Evolutionary conservation across 2,888 invertebrate genomes (phyloP).

Genomic region (Folsomia manolachei): DNA sequence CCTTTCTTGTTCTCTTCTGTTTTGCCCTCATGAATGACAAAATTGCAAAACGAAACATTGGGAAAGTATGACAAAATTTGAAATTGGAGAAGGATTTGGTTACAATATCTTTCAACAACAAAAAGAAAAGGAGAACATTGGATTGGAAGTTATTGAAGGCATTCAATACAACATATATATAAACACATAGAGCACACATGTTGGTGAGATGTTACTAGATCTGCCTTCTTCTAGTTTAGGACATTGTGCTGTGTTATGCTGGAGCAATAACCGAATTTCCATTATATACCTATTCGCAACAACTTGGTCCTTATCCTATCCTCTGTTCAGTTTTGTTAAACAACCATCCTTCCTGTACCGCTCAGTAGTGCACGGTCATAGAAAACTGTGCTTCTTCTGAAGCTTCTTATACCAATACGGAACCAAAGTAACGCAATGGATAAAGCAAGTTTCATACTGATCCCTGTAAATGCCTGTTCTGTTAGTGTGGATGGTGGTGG

Average conservation of each 20-base stretch:
- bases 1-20: not conserved
- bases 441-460: not conserved
- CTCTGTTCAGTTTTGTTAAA: not conserved
- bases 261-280: not conserved
- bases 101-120: not conserved
- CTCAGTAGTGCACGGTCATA: no score
- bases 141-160: no score
- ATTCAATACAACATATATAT: no score
- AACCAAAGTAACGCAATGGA: not conserved
- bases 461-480: not conserved
- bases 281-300: not conserved
- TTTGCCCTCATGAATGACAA: not conserved
- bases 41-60: not conserved
- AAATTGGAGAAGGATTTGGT: not conserved
- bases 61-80: not conserved
- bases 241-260: not conserved
- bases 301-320: not conserved
- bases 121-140: not conserved
- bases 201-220: not conserved
- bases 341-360: not conserved
- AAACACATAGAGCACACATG: not conserved
- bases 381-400: no score
- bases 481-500: not conserved
- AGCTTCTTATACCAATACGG: not conserved
- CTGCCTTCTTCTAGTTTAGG: no score